Evolutionary conservation across 2,888 invertebrate genomes (phyloP), one percentile per base, ranked within the genome.

Genomic region (Mellilla xanthometata): DNA sequence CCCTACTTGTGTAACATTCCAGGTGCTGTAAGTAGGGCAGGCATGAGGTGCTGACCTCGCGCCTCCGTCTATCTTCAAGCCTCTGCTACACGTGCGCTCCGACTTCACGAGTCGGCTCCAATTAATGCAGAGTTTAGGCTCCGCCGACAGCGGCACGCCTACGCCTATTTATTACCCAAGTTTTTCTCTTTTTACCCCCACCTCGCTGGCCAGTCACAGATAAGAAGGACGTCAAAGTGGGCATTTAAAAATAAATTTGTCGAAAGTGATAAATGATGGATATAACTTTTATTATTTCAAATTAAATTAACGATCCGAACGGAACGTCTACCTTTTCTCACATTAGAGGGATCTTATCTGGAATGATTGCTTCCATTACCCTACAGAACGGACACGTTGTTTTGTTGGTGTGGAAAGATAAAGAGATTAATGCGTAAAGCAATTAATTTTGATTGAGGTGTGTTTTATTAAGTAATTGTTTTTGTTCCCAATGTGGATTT

Each of bases 161-260:
- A 78, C 79, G 75, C 62, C 73, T 78, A 77, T 84, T 81, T 75
- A 76, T 75, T 70, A 72, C 60, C 29, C 42, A 49, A 60, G 45
- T 62, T 75, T 74, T 80, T 68, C 65, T 69, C 72, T 77, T 76
- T 79, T 80, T 76, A 60, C 67, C 72, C 66, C 68, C 65, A 68
- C 65, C 70, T 64, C 60, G 60, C 72, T 65, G 72, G 60, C 76
- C 76, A 76, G 76, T 79, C 79, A 75, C 68, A 82, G 83, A 83
- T 83, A 84, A 86, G 75, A 74, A 71, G 77, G 76, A 77, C 79
- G 65, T 76, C 78, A 74, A 76, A 79, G 77, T 80, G 77, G 80
- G 79, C 85, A 82, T 87, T 90, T 88, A 88, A 86, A 89, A 86
- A 82, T 85, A 82, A 90, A 90, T 90, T 90, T 90, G 90, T 90